Percentiles rank a stretch among this genome's conserved stretches.
These are phyloP conservation scores for Pangasius macronema DNA, from an alignment of 2,797 vertebrate species.

Conservation along the genomic window DNA sequence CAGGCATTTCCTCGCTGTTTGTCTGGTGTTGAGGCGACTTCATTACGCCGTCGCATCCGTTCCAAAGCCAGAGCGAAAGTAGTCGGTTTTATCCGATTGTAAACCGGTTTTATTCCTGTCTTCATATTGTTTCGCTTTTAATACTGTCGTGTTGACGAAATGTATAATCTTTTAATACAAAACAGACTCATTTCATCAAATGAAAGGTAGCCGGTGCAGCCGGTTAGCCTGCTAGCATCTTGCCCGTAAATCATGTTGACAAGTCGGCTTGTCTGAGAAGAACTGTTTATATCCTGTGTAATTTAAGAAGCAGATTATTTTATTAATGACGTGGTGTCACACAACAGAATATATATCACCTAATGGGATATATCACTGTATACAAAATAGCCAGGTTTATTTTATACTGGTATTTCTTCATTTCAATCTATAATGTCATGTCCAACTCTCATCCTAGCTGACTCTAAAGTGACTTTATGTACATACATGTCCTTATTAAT, in stretches of 20 bases:
- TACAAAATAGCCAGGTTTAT: no score
- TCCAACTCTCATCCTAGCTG: neutral
- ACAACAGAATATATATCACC: neutral
- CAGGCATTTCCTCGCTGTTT: slow-evolving; percentile 50
- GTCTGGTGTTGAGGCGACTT: slow-evolving; percentile 34
- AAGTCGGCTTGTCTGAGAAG: neutral
- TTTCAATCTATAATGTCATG: neutral
- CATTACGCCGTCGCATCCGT: slow-evolving; percentile 53
- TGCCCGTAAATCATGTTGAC: neutral
- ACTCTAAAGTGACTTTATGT: neutral
- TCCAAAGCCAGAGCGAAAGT: neutral
- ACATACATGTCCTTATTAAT: neutral
- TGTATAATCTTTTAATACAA: neutral
- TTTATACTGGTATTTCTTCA: neutral
- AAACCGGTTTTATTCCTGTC: neutral
- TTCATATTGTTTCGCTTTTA: neutral
- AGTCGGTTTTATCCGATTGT: neutral
- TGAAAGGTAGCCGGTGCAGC: neutral
- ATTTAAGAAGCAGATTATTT: neutral
- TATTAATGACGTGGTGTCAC: no score
- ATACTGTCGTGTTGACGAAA: neutral
- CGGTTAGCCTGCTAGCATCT: slow-evolving; percentile 35
- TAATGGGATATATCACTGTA: neutral
- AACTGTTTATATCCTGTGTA: neutral
- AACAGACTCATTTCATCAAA: neutral